A percentile compares a stretch with the other conserved stretches of the same genome.
These are phyloP conservation scores for Pachycephala philippinensis DNA, from an alignment of 2,113 vertebrate genomes.

Conservation along the genomic window DNA sequence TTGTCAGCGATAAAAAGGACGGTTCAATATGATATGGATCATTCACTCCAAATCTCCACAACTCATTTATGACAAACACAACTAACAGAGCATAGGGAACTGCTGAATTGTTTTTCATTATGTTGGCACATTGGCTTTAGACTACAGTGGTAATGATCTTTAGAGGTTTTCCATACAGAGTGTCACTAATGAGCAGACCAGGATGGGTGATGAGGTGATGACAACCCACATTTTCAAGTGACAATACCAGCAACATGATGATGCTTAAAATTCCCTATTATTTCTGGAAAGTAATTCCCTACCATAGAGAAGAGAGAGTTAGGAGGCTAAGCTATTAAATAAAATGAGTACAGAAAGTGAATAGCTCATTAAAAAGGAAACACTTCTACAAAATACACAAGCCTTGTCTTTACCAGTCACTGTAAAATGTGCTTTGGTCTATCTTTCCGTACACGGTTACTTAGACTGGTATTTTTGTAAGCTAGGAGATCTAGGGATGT, in stretches of 20 bases:
- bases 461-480: neutral
- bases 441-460: neutral
- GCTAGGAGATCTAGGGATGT: neutral
- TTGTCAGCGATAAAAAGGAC: constrained; percentile 81
- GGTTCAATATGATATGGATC: constrained; percentile 85
- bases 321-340: constrained; percentile 40
- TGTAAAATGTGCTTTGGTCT: neutral
- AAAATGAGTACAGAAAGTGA: constrained; percentile 34
- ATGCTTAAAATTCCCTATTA: constrained; percentile 51
- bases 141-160: constrained; percentile 83
- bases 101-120: constrained; percentile 87
- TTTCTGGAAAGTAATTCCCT: constrained; percentile 48
- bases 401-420: neutral
- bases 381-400: constrained; percentile 24
- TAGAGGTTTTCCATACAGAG: constrained; percentile 75
- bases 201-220: constrained; percentile 41
- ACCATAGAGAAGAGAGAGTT: neutral
- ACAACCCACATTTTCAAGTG: constrained; percentile 44
- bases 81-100: constrained; percentile 82
- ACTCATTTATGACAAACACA: constrained; percentile 89
- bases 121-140: constrained; percentile 73
- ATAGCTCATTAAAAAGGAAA: constrained; percentile 54
- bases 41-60: constrained; percentile 80
- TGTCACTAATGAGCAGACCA: constrained; percentile 73
- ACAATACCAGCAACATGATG: constrained; percentile 38